Evolutionary conservation across 2,888 invertebrate genomes (phyloP), one percentile per base, ranked within the genome.

Genomic region (Limnephilus marmoratus): DNA sequence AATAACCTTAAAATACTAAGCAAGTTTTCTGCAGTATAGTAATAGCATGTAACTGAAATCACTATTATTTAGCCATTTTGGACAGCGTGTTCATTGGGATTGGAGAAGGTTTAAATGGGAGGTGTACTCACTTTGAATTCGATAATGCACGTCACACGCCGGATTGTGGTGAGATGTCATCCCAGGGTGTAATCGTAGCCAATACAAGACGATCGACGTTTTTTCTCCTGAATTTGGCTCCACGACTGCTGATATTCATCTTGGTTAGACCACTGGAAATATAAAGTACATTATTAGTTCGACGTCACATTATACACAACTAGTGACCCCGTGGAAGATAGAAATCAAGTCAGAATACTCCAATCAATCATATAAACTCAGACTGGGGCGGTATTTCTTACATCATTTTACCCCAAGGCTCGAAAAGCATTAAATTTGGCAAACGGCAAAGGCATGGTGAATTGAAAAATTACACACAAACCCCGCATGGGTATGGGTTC

Each of bases 381-480:
- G 93, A 92, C 93, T 93, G 93, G 93, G 93, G 93, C 93, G 93
- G 93, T 93, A 93, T 91, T 88, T 83, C n/a, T 87, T 45, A 80
- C 93, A 93, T 93, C 93, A 93, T 90, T 45, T n/a, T 18, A 34
- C 11, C 85, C 0, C n/a, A 7, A n/a, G n/a, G 41, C 85, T 85
- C 45, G 24, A 13, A 13, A 3, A 3, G 29, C 31, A 41, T 41
- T 41, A 9, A 41, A 41, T 41, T 15, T 49, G 86, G 29, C 2
- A 15, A 12, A 49, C 5, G 11, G 24, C 45, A 45, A 41, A 37
- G n/a, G n/a, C 45, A 29, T 29, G 45, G 45, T 45, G 24, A 13
- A n/a, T 45, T 45, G n/a, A n/a, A 31, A 31, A 15, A 45, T 45
- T 41, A 41, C 18, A 5, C 4, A n/a, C 37, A 24, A 24, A 12